A percentile compares a stretch with the other conserved stretches of the same genome.
Conservation (phyloP, 1,140 invertebrate species). For the Teleopsis dalmanni region DNA sequence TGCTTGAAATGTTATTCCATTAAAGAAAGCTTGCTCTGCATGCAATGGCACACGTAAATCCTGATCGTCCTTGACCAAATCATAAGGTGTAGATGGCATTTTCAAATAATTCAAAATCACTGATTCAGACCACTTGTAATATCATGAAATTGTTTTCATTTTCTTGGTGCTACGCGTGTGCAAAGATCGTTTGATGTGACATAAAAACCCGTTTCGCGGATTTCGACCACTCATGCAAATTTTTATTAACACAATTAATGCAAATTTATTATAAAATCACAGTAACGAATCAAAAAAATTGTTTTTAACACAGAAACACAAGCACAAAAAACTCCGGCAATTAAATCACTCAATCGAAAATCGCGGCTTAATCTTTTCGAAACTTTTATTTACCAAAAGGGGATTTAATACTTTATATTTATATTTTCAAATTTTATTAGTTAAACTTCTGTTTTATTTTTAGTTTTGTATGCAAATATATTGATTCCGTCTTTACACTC, state of each 20-base stretch:
- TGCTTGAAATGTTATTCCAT: conserved; percentile 93
- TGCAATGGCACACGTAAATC: conserved; percentile 89
- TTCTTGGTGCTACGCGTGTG: conserved; percentile 42
- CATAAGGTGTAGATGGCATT: conserved; percentile 86
- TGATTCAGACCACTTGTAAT: conserved; percentile 45
- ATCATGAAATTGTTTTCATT: conserved; percentile 46
- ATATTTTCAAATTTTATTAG: no score
- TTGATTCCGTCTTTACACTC: no score
- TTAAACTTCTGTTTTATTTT: no score
- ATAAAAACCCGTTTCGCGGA: conserved; percentile 29
- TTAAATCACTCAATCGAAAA: no score
- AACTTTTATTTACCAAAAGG: no score
- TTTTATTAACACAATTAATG: no score
- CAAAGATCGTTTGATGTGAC: conserved; percentile 39
- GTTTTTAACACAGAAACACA: not conserved
- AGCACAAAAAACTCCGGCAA: no score
- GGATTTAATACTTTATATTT: no score
- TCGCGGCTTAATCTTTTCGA: no score
- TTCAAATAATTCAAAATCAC: conserved; percentile 47
- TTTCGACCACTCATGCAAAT: conserved; percentile 14
- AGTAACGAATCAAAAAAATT: no score
- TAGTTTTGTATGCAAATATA: no score
- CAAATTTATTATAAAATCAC: no score
- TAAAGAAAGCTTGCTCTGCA: conserved; percentile 91
- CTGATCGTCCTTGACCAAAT: conserved; percentile 89